Evolutionary conservation across 1,140 invertebrate species (phyloP), one percentile per base, ranked within the genome.

Genomic region (Sycophaga agraensis): DNA sequence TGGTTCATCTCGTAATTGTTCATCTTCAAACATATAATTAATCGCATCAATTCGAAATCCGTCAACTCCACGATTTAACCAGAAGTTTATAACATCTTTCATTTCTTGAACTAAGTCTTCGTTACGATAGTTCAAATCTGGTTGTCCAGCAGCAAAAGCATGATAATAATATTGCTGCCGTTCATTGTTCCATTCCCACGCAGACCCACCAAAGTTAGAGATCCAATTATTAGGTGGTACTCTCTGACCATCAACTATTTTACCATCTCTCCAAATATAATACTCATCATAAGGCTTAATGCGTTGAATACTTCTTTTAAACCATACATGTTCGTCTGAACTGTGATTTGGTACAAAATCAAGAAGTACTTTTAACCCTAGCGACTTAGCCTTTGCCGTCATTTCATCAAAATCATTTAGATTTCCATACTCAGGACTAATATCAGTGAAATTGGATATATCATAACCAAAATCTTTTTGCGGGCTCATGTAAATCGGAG

Each of bases 311-410:
- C 87, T 89, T 48, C 85, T 83, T 39, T 76, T 66, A 68, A 92
- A 93, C 89, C 90, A 92, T 45, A 85, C 82, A 64, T 87, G 88
- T 43, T 85, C 70, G 51, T 86, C 79, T 57, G 90, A 91, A 4
- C 68, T 86, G 77, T 58, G 45, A 49, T 56, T 56, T 12, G 40
- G 40, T 21, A 56, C 55, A 4, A 49, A n/a, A n/a, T 17, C 46
- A 4, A 49, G 7, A 7, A 49, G n/a, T 45, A 56, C 40, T n/a
- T 72, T 75, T 0, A 75, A 24, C 0, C 63, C 65, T 1, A 72
- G 50, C 0, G 42, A 26, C 63, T 31, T 31, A 11, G 28, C 28
- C 28, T 11, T 4, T 6, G 5, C 11, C 11, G 28, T 31, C 4
- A 31, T 4, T 11, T 31, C 11, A 11, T 31, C 28, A 11, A 31